These are phyloP conservation scores for Rhyacichthys aspro DNA, from an alignment of 2,797 vertebrate species.

Conservation along the genomic window DNA sequence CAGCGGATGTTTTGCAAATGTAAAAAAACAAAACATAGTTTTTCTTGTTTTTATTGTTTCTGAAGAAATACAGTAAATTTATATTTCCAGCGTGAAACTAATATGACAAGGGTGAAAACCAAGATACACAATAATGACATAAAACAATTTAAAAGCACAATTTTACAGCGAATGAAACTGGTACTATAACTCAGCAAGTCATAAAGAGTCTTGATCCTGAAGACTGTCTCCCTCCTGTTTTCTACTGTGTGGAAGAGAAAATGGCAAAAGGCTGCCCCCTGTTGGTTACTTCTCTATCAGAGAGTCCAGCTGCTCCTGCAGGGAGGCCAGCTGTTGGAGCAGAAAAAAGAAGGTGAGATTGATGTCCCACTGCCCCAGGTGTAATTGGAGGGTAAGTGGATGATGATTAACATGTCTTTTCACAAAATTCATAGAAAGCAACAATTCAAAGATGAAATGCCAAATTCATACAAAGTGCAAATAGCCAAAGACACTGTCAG, in stretches of 20 bases:
- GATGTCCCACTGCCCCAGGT: conserved; percentile 58
- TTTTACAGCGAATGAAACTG: too few species aligned
- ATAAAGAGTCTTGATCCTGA: background rate
- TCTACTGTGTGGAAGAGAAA: conserved; percentile 16
- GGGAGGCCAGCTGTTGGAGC: conserved; percentile 82
- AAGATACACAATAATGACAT: background rate
- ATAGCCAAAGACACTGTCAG: conserved; percentile 28
- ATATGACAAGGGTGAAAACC: background rate
- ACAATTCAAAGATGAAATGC: conserved; percentile 1
- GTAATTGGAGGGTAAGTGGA: conserved; percentile 74
- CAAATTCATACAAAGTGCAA: conserved; percentile 32
- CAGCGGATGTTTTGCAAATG: too few species aligned
- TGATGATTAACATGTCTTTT: conserved; percentile 71
- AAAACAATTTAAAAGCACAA: background rate
- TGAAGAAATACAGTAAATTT: background rate
- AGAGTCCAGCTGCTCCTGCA: conserved; percentile 86
- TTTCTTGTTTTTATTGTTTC: too few species aligned
- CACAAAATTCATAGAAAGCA: conserved; percentile 46
- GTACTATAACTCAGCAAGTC: background rate
- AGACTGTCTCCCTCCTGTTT: conserved; percentile 4
- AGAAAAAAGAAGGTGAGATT: conserved; percentile 68
- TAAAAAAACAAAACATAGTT: too few species aligned
- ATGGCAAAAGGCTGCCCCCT: conserved; percentile 71
- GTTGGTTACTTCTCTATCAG: conserved; percentile 84
- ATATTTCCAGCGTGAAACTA: background rate